phyloP scores from a whole-genome alignment of 2,113 vertebrate genomes.

The Donacobius atricapilla region DNA sequence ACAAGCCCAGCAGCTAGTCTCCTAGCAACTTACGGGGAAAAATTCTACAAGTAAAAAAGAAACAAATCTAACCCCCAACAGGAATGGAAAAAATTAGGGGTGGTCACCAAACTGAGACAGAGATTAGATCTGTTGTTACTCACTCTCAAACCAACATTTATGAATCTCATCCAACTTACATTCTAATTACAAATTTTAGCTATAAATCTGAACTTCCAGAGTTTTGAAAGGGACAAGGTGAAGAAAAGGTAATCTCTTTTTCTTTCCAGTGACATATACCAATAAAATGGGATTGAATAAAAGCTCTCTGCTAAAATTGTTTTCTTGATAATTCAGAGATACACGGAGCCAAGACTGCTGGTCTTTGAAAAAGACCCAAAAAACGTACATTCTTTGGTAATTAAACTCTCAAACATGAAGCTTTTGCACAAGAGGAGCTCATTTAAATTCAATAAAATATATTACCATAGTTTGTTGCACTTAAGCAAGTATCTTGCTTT shows the following conservation, averaged over 20 bases:
- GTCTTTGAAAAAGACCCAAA: neutral
- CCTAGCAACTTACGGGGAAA: too few species aligned
- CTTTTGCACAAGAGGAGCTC: neutral
- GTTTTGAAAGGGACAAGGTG: neutral
- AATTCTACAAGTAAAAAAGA: too few species aligned
- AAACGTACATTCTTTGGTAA: accelerated
- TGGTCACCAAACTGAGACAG: neutral
- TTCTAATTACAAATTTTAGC: neutral
- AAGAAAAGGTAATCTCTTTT: neutral
- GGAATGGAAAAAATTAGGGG: neutral
- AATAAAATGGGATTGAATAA: neutral
- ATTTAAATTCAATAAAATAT: neutral
- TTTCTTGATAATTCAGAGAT: neutral
- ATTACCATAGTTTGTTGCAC: neutral
- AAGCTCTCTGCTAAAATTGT: neutral
- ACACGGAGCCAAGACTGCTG: neutral
- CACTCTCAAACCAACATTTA: neutral
- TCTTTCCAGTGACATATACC: neutral
- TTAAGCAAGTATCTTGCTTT: neutral
- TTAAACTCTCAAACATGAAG: neutral
- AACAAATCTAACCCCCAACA: too few species aligned
- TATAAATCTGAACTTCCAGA: neutral
- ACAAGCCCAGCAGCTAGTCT: too few species aligned
- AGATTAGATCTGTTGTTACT: neutral
- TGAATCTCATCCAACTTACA: neutral